phyloP scores from a whole-genome alignment of 2,113 vertebrate genomes.

The Empidonax alnorum region DNA sequence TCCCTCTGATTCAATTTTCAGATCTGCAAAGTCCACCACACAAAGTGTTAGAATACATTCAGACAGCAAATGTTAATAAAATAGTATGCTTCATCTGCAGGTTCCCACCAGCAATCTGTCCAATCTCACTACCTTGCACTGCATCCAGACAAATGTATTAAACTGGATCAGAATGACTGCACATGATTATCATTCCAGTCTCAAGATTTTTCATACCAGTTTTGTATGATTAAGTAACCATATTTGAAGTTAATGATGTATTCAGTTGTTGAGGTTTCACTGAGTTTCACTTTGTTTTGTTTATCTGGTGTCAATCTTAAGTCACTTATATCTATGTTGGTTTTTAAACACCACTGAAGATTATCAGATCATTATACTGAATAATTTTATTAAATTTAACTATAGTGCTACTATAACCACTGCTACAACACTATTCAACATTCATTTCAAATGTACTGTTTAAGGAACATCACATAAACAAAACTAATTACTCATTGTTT shows the following conservation, averaged over 20 bases:
- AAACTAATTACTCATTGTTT: not conserved
- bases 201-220: not conserved
- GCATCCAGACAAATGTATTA: not conserved
- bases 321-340: not conserved
- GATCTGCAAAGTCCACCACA: not conserved
- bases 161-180: not conserved
- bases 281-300: not conserved
- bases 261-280: not conserved
- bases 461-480: not conserved
- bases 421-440: not conserved
- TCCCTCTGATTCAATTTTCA: not conserved
- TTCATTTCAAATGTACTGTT: not conserved
- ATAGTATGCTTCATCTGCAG: not conserved
- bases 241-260: not conserved
- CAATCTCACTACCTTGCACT: not conserved
- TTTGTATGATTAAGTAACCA: not conserved
- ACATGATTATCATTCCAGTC: not conserved
- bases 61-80: not conserved
- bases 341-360: not conserved
- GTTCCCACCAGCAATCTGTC: not conserved
- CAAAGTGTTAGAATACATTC: not conserved
- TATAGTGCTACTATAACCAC: not conserved
- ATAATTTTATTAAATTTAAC: not conserved
- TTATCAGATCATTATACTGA: not conserved
- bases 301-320: not conserved